Evolutionary conservation across 2,888 invertebrate species (phyloP), one percentile per base, ranked within the genome.

Genomic region (Ctena decussata): DNA sequence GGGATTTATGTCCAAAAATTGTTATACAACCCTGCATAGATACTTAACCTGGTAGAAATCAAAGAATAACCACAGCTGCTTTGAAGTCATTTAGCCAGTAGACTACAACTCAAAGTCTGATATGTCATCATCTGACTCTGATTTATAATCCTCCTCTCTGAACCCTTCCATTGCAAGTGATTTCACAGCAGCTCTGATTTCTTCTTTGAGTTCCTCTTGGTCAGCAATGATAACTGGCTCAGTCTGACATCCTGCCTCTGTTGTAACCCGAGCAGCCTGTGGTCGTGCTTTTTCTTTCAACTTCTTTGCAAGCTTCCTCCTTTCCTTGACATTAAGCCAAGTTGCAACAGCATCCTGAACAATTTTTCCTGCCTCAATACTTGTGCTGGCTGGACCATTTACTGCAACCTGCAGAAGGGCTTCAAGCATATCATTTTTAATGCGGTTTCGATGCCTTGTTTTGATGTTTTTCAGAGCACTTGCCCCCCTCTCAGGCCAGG

Each of bases 401-500:
- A 79, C 46, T 5, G 39, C 1, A 12, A 79, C 72, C 3, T 79
- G 53, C 15, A 77, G 53, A 18, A 49, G 44, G 1, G 46, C 8
- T 30, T 77, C 37, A 0, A 77, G 49, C 77, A 49, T 70, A 35
- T 69, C 46, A n/a, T 35, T 27, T 21, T 46, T 70, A 41, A 32
- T 32, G 2, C 76, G 60, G 30, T 79, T 86, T 24, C 84, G 69
- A 12, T 77, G 85, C 69, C 71, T 80, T 49, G 83, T 85, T 65
- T 89, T 83, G 0, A 86, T 57, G 0, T 65, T 75, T 49, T 90
- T 90, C 30, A 90, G 65, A 2, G 87, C 80, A 86, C 87, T 88
- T 35, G 86, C 83, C 6, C 86, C 90, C 72, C 86, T 84, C 32
- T 90, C 86, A 72, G 90, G 86, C 86, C 90, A 90, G 12, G 87